A percentile compares a stretch with the other conserved stretches of the same genome.
These are phyloP conservation scores for Colostygia pectinataria DNA, from an alignment of 2,888 invertebrate genomes.

Conservation along the genomic window DNA sequence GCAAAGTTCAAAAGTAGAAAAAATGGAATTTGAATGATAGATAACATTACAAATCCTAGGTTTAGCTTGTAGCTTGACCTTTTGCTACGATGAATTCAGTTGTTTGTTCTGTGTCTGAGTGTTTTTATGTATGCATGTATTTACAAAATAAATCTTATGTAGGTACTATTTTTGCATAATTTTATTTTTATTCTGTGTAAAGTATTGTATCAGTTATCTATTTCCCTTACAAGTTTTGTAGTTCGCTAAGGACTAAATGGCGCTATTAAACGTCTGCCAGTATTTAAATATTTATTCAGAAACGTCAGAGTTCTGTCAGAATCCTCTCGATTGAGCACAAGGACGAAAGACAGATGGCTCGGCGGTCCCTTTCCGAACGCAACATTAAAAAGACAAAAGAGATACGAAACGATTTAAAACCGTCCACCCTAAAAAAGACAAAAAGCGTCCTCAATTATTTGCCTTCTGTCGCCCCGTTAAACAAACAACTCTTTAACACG, in stretches of 20 bases:
- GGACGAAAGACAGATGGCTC: conserved; percentile 25
- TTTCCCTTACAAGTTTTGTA: too few relatives aligned
- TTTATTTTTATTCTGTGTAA: too few relatives aligned
- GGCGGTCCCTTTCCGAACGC: conserved; percentile 24
- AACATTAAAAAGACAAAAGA: conserved; percentile 39
- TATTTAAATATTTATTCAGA: too few relatives aligned
- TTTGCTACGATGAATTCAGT: too few relatives aligned
- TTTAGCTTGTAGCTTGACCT: too few relatives aligned
- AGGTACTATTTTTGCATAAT: too few relatives aligned
- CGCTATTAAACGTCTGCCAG: too few relatives aligned
- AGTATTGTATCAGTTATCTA: too few relatives aligned
- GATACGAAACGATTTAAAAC: conserved; percentile 48
- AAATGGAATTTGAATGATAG: conserved; percentile 23
- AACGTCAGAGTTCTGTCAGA: conserved; percentile 19
- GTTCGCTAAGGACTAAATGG: too few relatives aligned
- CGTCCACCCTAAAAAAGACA: conserved; percentile 49
- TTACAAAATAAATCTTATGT: too few relatives aligned
- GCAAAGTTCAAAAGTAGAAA: conserved; percentile 14
- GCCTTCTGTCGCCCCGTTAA: conserved; percentile 66
- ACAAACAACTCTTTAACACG: conserved; percentile 70
- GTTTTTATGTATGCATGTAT: too few relatives aligned
- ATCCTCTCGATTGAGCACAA: conserved; percentile 22
- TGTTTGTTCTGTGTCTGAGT: too few relatives aligned
- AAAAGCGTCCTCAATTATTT: conserved; percentile 67
- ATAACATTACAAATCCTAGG: background rate